phyloP scores from a whole-genome alignment of 2,888 invertebrate genomes.

The Agonopterix subpropinquella region DNA sequence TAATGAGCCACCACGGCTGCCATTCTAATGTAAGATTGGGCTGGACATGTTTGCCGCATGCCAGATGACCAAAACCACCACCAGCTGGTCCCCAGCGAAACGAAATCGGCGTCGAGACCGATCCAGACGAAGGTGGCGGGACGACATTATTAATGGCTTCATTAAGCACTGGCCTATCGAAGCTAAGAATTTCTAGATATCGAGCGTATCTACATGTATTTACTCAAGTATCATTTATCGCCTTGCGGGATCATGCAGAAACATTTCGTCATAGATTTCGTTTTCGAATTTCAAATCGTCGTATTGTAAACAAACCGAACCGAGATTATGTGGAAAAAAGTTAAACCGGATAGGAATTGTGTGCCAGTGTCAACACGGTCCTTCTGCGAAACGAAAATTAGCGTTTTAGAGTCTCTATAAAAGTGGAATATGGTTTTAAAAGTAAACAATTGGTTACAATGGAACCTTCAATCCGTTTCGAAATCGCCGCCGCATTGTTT shows the following conservation, averaged over 20 bases:
- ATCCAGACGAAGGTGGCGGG: too few species aligned
- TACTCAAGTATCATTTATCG: conserved; percentile 21
- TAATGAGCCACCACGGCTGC: too few species aligned
- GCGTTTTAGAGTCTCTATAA: conserved; percentile 3
- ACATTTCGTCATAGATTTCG: conserved; percentile 19
- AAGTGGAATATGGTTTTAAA: conserved; percentile 14
- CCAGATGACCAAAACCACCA: too few species aligned
- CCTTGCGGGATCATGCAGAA: conserved; percentile 38
- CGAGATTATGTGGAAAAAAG: conserved; percentile 1
- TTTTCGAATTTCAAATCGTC: conserved; percentile 19
- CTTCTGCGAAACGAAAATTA: conserved; percentile 58
- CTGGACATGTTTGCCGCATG: too few species aligned
- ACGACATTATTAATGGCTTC: too few species aligned
- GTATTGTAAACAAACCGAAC: conserved; percentile 29
- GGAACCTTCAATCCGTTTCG: neutral
- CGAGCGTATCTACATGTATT: too few species aligned
- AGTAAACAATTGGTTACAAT: conserved; percentile 11
- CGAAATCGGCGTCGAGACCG: too few species aligned
- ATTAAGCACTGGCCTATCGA: too few species aligned
- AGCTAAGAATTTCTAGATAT: too few species aligned
- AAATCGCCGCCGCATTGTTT: neutral
- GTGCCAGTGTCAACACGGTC: conserved; percentile 48
- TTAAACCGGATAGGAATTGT: conserved; percentile 45
- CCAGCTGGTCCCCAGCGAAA: too few species aligned
- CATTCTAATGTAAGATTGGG: too few species aligned